phyloP scores from a whole-genome alignment of 2,797 vertebrate species.

The Linurgus olivaceus region DNA sequence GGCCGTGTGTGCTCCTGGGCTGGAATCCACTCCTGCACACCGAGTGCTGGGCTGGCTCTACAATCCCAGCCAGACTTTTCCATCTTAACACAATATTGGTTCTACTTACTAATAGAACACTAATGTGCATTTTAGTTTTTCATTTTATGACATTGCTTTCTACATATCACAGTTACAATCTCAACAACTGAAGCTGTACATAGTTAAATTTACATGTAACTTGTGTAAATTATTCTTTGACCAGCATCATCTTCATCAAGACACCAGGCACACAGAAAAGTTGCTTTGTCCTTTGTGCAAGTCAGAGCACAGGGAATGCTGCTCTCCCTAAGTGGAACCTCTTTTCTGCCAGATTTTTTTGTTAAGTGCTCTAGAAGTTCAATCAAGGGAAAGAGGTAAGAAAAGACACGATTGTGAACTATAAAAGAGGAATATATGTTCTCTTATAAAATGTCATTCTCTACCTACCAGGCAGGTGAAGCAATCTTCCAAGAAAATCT shows the following conservation, averaged over 20 bases:
- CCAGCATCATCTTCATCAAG: not conserved
- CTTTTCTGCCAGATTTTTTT: not conserved
- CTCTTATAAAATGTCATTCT: not conserved
- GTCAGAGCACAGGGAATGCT: not conserved
- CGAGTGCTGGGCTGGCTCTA: rapidly evolving
- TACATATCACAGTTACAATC: not conserved
- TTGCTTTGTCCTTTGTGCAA: not conserved
- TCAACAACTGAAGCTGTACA: rapidly evolving
- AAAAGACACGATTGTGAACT: not conserved
- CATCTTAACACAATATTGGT: not conserved
- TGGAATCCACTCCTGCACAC: not conserved
- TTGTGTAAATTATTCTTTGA: not conserved
- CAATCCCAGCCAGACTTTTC: not conserved
- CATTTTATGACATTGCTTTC: not conserved
- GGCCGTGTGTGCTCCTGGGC: rapidly evolving
- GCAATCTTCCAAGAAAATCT: not conserved
- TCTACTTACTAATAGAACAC: not conserved
- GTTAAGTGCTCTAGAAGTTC: not conserved
- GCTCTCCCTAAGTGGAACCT: not conserved
- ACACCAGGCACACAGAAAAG: not conserved
- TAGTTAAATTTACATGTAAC: not conserved
- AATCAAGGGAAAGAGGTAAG: not conserved
- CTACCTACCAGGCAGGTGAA: not conserved
- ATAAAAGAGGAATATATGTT: not conserved
- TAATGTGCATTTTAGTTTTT: not conserved